These are phyloP conservation scores for Megalops atlanticus DNA, from an alignment of 2,113 vertebrate species.

Conservation along the genomic window DNA sequence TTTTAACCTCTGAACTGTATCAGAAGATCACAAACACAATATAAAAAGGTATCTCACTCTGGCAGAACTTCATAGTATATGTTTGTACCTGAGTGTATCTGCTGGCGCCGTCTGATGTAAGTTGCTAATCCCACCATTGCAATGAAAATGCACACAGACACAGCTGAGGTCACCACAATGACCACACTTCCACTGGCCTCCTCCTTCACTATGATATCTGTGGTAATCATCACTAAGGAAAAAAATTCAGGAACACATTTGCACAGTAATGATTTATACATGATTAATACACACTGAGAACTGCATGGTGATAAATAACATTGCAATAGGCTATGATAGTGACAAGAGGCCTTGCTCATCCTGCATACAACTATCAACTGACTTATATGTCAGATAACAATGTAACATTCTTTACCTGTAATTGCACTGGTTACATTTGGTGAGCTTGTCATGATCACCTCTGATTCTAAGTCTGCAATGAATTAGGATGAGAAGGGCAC, in stretches of 20 bases:
- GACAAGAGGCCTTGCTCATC: background rate
- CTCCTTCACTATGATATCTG: background rate
- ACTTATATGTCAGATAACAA: background rate
- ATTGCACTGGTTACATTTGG: background rate
- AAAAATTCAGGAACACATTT: too few relatives aligned
- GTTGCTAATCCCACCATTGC: background rate
- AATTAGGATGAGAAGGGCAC: background rate
- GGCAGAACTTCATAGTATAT: background rate
- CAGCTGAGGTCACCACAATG: background rate
- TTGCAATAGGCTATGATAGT: background rate
- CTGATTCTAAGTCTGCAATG: slow-evolving; percentile 4
- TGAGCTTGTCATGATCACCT: background rate
- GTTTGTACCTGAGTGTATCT: background rate
- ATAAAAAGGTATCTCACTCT: too few relatives aligned
- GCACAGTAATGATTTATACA: background rate
- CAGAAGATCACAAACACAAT: too few relatives aligned
- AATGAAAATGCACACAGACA: background rate
- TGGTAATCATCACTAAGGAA: background rate
- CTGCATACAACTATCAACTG: too few relatives aligned
- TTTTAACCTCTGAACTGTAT: too few relatives aligned
- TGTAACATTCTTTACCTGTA: background rate
- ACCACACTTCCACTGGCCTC: background rate
- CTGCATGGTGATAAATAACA: background rate
- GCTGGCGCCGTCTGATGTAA: background rate
- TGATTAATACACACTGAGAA: background rate